Percentiles rank a stretch among this genome's conserved stretches.
These are phyloP conservation scores for Sitta europaea DNA, from an alignment of 2,113 vertebrate species.

Conservation along the genomic window DNA sequence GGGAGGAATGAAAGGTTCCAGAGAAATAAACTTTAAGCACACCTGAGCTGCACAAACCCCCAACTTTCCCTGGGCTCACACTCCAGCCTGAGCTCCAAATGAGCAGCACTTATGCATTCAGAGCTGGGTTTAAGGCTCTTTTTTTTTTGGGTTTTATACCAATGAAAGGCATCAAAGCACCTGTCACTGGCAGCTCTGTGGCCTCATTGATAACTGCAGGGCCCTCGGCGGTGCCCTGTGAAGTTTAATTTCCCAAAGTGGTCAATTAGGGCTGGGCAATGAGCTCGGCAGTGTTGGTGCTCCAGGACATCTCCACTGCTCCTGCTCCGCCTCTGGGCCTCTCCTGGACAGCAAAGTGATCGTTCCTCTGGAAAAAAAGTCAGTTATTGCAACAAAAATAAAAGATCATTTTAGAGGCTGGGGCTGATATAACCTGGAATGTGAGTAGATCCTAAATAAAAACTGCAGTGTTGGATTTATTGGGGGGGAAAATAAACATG, in stretches of 20 bases:
- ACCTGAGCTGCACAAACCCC: background rate
- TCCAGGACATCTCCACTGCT: constrained; percentile 32
- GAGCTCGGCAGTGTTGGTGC: background rate
- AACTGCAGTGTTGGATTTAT: background rate
- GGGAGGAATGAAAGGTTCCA: background rate
- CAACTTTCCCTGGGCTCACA: background rate
- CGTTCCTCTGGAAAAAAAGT: background rate
- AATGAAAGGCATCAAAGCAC: constrained; percentile 48
- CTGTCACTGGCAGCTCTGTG: constrained; percentile 34
- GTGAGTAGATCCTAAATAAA: background rate
- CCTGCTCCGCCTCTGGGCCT: background rate
- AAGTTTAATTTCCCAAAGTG: constrained; percentile 69
- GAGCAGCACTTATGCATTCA: background rate
- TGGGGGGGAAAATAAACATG: background rate
- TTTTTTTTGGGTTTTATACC: background rate
- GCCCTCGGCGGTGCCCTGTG: constrained; percentile 8
- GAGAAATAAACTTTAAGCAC: background rate
- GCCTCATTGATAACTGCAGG: constrained; percentile 49
- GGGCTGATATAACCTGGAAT: background rate
- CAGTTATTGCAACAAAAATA: background rate
- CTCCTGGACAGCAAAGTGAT: background rate
- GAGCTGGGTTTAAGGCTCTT: background rate
- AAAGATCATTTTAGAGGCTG: background rate
- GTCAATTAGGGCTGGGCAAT: constrained; percentile 51
- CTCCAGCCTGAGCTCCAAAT: background rate